These are phyloP conservation scores for Stegophylla sp. DNA, from an alignment of 2,888 invertebrate species.

Conservation along the genomic window DNA sequence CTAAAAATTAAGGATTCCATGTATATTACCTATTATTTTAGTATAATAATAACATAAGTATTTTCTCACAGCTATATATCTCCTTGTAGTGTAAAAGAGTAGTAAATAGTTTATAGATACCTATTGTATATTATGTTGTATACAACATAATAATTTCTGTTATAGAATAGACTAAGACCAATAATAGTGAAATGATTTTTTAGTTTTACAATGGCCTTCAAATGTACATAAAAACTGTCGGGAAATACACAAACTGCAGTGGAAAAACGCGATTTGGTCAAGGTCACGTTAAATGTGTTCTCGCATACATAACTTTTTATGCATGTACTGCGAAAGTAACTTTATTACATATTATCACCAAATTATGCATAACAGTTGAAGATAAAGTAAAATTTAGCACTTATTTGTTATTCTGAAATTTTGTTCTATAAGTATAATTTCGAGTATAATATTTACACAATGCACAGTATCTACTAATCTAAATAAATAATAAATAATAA, in stretches of 20 bases:
- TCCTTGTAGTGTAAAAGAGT: conserved; percentile 30
- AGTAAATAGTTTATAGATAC: neutral
- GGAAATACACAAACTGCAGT: neutral
- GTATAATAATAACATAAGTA: neutral
- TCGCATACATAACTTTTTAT: neutral
- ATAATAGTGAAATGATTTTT: conserved; percentile 25
- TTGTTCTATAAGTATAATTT: too few relatives aligned
- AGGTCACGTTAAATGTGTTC: conserved; percentile 18
- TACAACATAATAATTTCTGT: neutral
- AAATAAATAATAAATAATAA: too few relatives aligned
- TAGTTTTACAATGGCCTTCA: conserved; percentile 20
- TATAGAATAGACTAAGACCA: conserved; percentile 14
- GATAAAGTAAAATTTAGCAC: too few relatives aligned
- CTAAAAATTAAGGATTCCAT: neutral
- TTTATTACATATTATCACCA: too few relatives aligned
- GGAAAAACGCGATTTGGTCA: conserved; percentile 42
- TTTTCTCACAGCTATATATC: conserved; percentile 3
- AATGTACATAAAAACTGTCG: conserved; percentile 11
- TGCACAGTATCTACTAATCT: too few relatives aligned
- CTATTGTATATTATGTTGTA: too few relatives aligned
- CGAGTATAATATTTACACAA: too few relatives aligned
- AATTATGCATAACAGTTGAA: too few relatives aligned
- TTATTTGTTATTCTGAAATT: too few relatives aligned
- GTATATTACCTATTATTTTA: neutral
- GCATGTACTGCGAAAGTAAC: neutral